These are phyloP conservation scores for Channallabes apus DNA, from an alignment of 2,797 vertebrate species.

Conservation along the genomic window DNA sequence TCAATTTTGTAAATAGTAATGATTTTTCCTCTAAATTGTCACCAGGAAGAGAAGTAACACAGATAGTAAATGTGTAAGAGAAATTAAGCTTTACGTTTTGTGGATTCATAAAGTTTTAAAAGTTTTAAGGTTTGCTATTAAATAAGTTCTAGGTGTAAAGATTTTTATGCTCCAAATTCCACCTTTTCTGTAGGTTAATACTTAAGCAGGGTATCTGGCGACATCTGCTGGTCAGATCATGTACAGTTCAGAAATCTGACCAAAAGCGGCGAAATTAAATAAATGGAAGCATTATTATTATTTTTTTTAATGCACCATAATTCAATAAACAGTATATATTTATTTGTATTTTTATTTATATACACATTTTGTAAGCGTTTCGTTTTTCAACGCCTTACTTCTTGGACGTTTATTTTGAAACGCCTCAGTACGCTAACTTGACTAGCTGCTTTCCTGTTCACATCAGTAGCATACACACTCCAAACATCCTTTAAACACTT, in stretches of 20 bases:
- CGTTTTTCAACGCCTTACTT: too few relatives aligned
- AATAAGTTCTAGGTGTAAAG: too few relatives aligned
- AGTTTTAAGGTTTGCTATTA: too few relatives aligned
- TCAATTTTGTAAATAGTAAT: too few relatives aligned
- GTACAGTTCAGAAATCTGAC: neutral
- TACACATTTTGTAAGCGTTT: too few relatives aligned
- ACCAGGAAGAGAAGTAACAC: too few relatives aligned
- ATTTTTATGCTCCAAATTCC: too few relatives aligned
- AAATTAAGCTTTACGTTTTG: too few relatives aligned
- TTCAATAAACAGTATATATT: neutral
- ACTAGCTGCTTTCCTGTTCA: neutral
- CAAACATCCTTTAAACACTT: neutral
- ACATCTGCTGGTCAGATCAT: neutral
- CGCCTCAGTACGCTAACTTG: too few relatives aligned
- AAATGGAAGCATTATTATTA: neutral
- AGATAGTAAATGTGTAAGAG: too few relatives aligned
- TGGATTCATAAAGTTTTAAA: too few relatives aligned
- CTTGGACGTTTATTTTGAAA: conserved; percentile 2
- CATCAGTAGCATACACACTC: neutral
- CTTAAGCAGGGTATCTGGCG: neutral
- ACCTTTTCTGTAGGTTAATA: neutral
- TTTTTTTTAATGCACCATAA: neutral
- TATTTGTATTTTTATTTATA: neutral
- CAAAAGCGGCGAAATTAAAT: neutral
- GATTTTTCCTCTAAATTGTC: too few relatives aligned